These are phyloP conservation scores for Temnothorax longispinosus DNA, from an alignment of 1,140 invertebrate species.

Conservation along the genomic window DNA sequence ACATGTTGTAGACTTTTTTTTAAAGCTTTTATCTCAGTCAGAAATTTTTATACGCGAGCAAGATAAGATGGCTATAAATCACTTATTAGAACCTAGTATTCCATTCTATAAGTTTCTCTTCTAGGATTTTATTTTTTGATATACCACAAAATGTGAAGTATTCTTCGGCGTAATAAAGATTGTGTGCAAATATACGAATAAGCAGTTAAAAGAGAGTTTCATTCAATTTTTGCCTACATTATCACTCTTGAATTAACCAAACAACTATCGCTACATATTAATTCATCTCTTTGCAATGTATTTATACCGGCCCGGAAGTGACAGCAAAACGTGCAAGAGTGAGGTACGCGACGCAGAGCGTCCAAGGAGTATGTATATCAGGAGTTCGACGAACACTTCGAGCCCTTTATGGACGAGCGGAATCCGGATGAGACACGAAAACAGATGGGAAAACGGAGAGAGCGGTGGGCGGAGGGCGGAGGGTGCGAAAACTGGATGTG, in stretches of 20 bases:
- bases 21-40: neutral
- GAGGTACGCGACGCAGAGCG: neutral
- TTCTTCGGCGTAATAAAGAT: neutral
- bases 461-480: neutral
- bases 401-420: neutral
- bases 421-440: constrained; percentile 13
- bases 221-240: neutral
- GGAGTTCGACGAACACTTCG: neutral
- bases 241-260: neutral
- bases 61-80: neutral
- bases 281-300: neutral
- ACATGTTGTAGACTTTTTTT: neutral
- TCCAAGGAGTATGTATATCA: neutral
- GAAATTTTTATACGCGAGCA: neutral
- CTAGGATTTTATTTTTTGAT: neutral
- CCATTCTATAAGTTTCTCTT: neutral
- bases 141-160: neutral
- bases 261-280: neutral
- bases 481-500: constrained; percentile 60
- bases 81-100: neutral
- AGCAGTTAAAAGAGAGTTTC: neutral
- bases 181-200: neutral
- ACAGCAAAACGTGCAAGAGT: neutral
- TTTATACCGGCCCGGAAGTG: neutral
- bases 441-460: constrained; percentile 8